A percentile compares a stretch with the other conserved stretches of the same genome.
Evolutionary conservation across 2,797 vertebrate genomes (phyloP).

Genomic region (Limosa lapponica): DNA sequence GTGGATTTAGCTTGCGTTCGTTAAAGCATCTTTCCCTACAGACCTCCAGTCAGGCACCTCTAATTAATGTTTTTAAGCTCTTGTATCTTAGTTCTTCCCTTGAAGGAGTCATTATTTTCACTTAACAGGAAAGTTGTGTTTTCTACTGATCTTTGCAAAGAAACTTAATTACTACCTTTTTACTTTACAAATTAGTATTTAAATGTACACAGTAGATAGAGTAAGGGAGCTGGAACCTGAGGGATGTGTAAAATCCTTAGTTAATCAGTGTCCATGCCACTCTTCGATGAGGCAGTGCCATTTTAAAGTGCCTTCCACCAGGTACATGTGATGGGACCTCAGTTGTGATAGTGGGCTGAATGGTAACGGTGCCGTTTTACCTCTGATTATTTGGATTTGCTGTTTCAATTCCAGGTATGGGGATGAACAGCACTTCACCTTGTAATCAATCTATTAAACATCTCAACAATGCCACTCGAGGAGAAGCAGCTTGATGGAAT

Average conservation of each 20-base stretch:
- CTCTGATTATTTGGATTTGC: background rate
- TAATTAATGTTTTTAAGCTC: background rate
- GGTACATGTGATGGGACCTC: background rate
- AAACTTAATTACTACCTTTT: background rate
- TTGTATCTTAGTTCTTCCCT: background rate
- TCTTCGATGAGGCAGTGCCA: accelerated
- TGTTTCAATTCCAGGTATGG: background rate
- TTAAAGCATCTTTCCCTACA: background rate
- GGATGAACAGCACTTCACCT: accelerated
- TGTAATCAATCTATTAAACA: accelerated
- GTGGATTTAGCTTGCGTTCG: background rate
- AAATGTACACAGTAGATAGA: background rate
- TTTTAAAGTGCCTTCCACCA: background rate
- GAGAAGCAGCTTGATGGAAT: background rate
- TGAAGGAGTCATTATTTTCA: background rate
- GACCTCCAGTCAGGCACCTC: background rate
- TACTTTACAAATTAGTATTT: background rate
- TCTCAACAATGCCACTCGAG: background rate
- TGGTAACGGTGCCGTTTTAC: background rate
- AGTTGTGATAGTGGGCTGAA: accelerated
- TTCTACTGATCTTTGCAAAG: background rate
- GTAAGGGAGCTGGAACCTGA: background rate
- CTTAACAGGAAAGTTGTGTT: background rate
- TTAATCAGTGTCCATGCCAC: accelerated
- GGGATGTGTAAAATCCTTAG: accelerated